Evolutionary conservation across 2,888 invertebrate genomes (phyloP).

Genomic region (Acanthoscelides obtectus): DNA sequence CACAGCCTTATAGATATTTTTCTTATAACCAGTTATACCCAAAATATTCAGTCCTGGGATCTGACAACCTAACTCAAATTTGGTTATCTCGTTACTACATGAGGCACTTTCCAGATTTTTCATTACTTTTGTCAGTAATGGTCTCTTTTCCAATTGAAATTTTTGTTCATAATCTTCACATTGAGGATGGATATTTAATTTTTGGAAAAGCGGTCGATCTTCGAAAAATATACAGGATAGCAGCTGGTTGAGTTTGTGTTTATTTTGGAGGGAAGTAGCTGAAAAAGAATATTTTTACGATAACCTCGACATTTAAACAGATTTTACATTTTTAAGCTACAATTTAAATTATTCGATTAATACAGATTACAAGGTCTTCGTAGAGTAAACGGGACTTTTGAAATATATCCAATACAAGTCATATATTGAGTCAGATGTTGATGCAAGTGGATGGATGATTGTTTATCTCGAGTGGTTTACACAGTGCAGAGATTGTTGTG

Average conservation of each 20-base stretch:
- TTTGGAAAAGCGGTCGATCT: constrained; percentile 36
- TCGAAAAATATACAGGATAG: constrained; percentile 44
- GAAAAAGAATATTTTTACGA: no score
- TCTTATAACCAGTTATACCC: constrained; percentile 41
- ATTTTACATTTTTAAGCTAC: not conserved
- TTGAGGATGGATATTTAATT: constrained; percentile 28
- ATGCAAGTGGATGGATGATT: no score
- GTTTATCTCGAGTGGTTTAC: no score
- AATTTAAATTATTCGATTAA: no score
- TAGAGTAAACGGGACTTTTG: no score
- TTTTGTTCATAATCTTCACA: constrained; percentile 24
- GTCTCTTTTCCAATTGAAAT: constrained; percentile 37
- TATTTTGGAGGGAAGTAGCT: not conserved
- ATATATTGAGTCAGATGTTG: no score
- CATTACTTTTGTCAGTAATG: constrained; percentile 33
- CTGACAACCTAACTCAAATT: constrained; percentile 34
- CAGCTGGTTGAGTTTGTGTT: constrained; percentile 36
- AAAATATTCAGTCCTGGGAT: constrained; percentile 42
- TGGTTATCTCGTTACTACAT: constrained; percentile 28
- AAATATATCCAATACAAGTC: no score
- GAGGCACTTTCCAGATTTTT: constrained; percentile 29
- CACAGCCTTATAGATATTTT: constrained; percentile 38
- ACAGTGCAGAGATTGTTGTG: no score
- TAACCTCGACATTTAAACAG: no score
- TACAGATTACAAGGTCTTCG: no score